phyloP scores from a whole-genome alignment of 1,140 invertebrate genomes.

The Diachasma alloeum region DNA sequence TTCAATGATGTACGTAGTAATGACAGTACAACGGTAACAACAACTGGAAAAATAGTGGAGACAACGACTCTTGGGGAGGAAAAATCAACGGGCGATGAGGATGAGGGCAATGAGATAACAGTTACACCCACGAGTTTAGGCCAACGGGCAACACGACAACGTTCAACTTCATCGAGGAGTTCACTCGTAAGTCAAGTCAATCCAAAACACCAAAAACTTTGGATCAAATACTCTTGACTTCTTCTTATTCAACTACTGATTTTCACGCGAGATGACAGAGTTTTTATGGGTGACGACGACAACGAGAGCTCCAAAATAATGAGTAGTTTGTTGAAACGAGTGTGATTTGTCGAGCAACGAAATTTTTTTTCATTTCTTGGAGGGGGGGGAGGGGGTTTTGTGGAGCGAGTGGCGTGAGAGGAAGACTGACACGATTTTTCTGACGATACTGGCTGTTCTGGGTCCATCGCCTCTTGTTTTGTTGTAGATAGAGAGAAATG shows the following conservation, averaged over 20 bases:
- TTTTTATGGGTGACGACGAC: conserved; percentile 51
- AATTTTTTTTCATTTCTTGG: background rate
- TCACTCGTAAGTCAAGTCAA: conserved; percentile 50
- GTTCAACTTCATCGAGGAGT: conserved; percentile 12
- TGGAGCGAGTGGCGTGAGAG: background rate
- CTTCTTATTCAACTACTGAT: background rate
- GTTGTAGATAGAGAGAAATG: too few relatives aligned
- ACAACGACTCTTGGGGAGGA: background rate
- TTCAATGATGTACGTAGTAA: too few relatives aligned
- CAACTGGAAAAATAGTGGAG: background rate
- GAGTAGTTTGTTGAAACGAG: too few relatives aligned
- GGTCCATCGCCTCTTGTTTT: background rate
- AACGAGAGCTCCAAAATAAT: background rate
- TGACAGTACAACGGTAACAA: background rate
- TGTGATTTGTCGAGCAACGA: background rate
- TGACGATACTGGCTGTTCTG: background rate
- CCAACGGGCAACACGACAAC: conserved; percentile 13
- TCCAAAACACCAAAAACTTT: background rate
- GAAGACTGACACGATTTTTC: background rate
- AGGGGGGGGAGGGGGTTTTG: too few relatives aligned
- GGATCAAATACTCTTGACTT: background rate
- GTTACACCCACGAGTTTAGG: conserved; percentile 1
- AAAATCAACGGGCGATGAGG: background rate
- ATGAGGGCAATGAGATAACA: conserved; percentile 23
- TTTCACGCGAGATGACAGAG: background rate